Conservation (phyloP, 1,140 invertebrate genomes). For the Conopomorpha cramerella region DNA sequence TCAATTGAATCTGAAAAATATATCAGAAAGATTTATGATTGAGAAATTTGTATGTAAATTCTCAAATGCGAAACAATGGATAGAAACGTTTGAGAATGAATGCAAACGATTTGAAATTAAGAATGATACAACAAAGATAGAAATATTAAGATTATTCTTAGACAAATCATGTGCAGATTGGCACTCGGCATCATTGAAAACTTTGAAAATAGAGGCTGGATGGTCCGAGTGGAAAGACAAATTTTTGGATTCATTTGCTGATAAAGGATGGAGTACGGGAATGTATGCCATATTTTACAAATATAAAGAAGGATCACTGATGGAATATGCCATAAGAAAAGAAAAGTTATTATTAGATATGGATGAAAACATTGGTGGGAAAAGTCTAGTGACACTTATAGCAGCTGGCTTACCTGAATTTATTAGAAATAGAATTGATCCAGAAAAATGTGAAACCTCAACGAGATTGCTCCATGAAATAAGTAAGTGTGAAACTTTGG, state of each 20-base stretch:
- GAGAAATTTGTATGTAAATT: background rate
- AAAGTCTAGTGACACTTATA: background rate
- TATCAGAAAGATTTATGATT: background rate
- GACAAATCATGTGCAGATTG: background rate
- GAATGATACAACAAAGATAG: background rate
- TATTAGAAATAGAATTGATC: background rate
- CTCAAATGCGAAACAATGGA: background rate
- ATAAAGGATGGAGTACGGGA: background rate
- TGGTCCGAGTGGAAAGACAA: background rate
- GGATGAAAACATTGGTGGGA: background rate
- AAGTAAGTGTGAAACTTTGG: background rate
- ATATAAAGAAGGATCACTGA: slow-evolving; percentile 1
- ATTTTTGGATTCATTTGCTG: background rate
- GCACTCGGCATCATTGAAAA: background rate
- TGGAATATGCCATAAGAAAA: slow-evolving; percentile 1
- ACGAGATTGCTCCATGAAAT: background rate
- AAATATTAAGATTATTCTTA: background rate
- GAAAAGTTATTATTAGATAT: background rate
- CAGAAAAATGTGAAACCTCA: background rate
- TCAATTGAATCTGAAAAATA: background rate
- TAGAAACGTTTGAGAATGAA: background rate
- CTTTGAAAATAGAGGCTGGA: background rate
- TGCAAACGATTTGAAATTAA: background rate
- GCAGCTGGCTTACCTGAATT: background rate
- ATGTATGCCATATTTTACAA: background rate